A percentile compares a stretch with the other conserved stretches of the same genome.
Conservation (phyloP, 1,140 invertebrate species). For the Cylas formicarius region DNA sequence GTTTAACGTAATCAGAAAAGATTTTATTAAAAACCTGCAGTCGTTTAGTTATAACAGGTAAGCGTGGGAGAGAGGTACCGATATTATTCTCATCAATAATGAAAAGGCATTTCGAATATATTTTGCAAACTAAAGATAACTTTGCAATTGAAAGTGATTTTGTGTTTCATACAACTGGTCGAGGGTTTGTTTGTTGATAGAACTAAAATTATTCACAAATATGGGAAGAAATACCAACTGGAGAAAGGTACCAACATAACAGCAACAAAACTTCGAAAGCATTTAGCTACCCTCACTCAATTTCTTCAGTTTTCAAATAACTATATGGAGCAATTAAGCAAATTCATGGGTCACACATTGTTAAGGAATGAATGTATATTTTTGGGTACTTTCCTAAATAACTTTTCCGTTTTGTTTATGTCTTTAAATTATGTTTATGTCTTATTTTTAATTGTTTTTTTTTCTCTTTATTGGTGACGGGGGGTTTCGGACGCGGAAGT, state of each 20-base stretch:
- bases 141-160: conserved; percentile 3
- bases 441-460: too few species aligned
- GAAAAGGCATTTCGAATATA: not conserved
- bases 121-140: conserved; percentile 1
- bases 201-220: conserved; percentile 2
- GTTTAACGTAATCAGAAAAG: conserved; percentile 1
- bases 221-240: conserved; percentile 1
- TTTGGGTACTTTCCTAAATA: too few species aligned
- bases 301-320: conserved; percentile 3
- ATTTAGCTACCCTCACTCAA: conserved; percentile 4
- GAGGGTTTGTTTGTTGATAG: conserved; percentile 1
- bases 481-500: too few species aligned
- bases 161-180: conserved; percentile 3
- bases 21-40: conserved; percentile 3
- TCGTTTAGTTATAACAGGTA: conserved; percentile 1
- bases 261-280: conserved; percentile 2
- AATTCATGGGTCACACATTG: conserved; percentile 4
- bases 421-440: too few species aligned
- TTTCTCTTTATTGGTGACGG: too few species aligned
- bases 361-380: not conserved
- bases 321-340: conserved; percentile 1
- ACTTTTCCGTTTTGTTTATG: too few species aligned
- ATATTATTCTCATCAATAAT: conserved; percentile 2
- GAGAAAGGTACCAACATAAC: not conserved
- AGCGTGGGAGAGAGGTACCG: not conserved